A percentile compares a stretch with the other conserved stretches of the same genome.
phyloP scores from a whole-genome alignment of 1,140 invertebrate genomes.

The Aradophagus sp. region DNA sequence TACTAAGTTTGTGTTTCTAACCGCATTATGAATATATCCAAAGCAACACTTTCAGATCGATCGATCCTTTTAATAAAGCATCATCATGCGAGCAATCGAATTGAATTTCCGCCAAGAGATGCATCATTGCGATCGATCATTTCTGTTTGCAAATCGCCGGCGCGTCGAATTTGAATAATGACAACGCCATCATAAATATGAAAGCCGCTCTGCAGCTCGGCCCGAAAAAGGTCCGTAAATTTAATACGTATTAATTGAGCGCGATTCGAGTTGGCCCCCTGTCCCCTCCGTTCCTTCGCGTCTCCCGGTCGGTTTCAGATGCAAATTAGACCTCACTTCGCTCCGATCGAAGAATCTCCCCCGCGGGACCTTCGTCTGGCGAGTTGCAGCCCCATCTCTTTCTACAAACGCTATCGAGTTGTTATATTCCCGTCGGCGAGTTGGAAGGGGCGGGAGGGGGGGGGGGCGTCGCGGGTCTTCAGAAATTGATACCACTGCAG shows the following conservation, averaged over 20 bases:
- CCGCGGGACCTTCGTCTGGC: constrained; percentile 61
- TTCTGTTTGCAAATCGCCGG: too few species aligned
- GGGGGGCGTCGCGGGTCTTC: constrained; percentile 19
- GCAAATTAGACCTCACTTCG: constrained; percentile 58
- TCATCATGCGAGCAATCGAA: too few species aligned
- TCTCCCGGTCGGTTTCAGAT: constrained; percentile 50
- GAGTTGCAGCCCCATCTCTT: constrained; percentile 54
- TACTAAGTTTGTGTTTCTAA: too few species aligned
- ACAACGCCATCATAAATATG: too few species aligned
- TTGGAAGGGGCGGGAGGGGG: too few species aligned
- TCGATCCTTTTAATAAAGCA: too few species aligned
- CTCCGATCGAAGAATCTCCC: constrained; percentile 60
- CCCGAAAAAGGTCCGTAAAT: constrained; percentile 29
- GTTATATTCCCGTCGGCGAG: constrained; percentile 40
- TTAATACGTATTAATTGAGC: constrained; percentile 48
- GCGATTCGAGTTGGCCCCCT: constrained; percentile 17
- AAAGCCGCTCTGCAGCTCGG: too few species aligned
- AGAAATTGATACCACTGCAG: constrained; percentile 53
- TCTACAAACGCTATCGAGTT: constrained; percentile 65
- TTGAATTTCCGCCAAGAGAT: too few species aligned
- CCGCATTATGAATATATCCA: too few species aligned
- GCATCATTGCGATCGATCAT: too few species aligned
- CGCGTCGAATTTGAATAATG: constrained; percentile 34
- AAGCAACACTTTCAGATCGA: too few species aligned
- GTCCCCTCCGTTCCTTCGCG: constrained; percentile 12